Conservation (phyloP, 2,888 invertebrate species). For the Subacronicta megacephala region DNA sequence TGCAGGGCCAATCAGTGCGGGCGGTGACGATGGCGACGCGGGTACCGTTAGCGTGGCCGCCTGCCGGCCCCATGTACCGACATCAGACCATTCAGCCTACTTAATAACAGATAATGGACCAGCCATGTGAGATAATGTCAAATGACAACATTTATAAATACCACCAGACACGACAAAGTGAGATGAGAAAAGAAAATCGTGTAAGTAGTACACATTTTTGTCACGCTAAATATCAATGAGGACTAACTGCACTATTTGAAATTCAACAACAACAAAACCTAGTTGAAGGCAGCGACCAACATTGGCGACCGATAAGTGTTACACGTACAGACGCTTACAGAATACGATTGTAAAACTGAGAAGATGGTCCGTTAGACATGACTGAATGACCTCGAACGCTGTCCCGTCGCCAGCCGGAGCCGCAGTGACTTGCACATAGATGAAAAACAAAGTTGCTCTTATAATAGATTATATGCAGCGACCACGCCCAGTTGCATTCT, state of each 20-base stretch:
- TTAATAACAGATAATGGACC: conserved; percentile 76
- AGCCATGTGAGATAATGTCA: conserved; percentile 69
- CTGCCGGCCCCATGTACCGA: conserved; percentile 66
- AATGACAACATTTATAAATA: conserved; percentile 54
- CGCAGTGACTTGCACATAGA: conserved; percentile 74
- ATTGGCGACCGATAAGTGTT: conserved; percentile 73
- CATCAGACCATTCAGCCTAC: conserved; percentile 78
- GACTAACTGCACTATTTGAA: conserved; percentile 56
- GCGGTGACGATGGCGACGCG: conserved; percentile 56
- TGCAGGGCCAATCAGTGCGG: conserved; percentile 80
- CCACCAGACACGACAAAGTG: conserved; percentile 31
- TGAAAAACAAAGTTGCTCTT: conserved; percentile 72
- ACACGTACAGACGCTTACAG: conserved; percentile 70
- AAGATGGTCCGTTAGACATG: conserved; percentile 80
- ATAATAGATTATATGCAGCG: conserved; percentile 72
- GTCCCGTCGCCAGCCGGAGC: conserved; percentile 56
- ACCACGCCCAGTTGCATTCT: conserved; percentile 76
- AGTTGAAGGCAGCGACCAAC: conserved; percentile 62
- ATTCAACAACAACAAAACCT: conserved; percentile 62
- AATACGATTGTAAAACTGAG: conserved; percentile 74
- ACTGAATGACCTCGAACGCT: conserved; percentile 73
- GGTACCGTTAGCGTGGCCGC: conserved; percentile 79
- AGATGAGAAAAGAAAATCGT: conserved; percentile 44
- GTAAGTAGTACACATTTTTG: conserved; percentile 49
- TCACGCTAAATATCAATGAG: conserved; percentile 58